Conservation (phyloP, 2,888 invertebrate species). For the Pegoplata infirma region DNA sequence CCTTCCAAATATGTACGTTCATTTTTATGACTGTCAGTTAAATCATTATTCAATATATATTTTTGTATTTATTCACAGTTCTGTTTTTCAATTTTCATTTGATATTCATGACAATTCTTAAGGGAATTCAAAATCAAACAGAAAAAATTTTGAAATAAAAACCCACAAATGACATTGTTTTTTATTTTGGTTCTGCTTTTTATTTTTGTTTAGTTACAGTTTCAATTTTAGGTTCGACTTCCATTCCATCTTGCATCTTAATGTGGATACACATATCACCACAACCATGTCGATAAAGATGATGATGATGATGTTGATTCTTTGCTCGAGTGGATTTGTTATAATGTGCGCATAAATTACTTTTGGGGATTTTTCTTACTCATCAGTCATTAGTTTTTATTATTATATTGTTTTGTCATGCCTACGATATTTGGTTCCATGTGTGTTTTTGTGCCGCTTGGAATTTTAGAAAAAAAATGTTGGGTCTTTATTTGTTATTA, state of each 20-base stretch:
- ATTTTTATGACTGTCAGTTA: too few relatives aligned
- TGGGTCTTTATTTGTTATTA: not conserved
- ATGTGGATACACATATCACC: too few relatives aligned
- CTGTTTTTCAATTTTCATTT: not conserved
- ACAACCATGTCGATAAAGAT: too few relatives aligned
- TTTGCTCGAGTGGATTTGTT: not conserved
- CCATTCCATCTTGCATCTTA: too few relatives aligned
- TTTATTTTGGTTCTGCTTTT: too few relatives aligned
- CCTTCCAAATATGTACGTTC: too few relatives aligned
- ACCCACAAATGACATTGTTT: constrained; percentile 7
- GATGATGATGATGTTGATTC: too few relatives aligned
- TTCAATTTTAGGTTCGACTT: not conserved
- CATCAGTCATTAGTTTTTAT: constrained; percentile 38
- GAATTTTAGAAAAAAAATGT: too few relatives aligned
- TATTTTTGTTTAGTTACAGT: not conserved
- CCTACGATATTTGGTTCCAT: not conserved
- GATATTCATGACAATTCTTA: constrained; percentile 27
- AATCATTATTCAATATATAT: not conserved
- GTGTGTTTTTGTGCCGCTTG: too few relatives aligned
- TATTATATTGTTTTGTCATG: constrained; percentile 6
- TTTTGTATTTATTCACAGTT: not conserved
- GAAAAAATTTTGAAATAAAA: not conserved
- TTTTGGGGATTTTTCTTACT: constrained; percentile 37
- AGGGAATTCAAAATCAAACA: constrained; percentile 20
- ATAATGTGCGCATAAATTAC: constrained; percentile 19